Conservation (phyloP, 2,888 invertebrate genomes). For the Branchellion lobata region DNA sequence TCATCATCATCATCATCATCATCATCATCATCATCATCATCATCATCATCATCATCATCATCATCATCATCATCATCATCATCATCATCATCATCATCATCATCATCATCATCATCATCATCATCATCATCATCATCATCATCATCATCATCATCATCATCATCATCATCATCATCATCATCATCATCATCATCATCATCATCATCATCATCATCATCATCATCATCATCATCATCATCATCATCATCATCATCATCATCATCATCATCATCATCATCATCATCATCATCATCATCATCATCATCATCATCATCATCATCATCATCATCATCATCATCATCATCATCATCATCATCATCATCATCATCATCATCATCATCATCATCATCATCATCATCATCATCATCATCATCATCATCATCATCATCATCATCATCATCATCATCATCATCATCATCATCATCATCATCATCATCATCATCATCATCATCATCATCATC, state of each 20-base stretch:
- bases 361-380: slow-evolving; percentile 13
- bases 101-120: slow-evolving; percentile 11
- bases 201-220: neutral
- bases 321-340: neutral
- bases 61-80: neutral
- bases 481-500: slow-evolving; percentile 2
- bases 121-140: slow-evolving; percentile 35
- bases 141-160: slow-evolving; percentile 34
- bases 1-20: slow-evolving; percentile 36
- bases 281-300: neutral
- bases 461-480: neutral
- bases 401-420: slow-evolving; percentile 37
- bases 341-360: neutral
- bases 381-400: slow-evolving; percentile 36
- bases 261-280: slow-evolving; percentile 8
- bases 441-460: neutral
- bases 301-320: neutral
- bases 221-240: neutral
- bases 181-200: neutral
- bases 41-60: neutral
- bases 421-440: slow-evolving; percentile 21
- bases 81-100: neutral
- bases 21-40: slow-evolving; percentile 11
- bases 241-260: neutral
- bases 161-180: neutral